Conservation (phyloP, 1,140 invertebrate genomes). For the Psix sp. region DNA sequence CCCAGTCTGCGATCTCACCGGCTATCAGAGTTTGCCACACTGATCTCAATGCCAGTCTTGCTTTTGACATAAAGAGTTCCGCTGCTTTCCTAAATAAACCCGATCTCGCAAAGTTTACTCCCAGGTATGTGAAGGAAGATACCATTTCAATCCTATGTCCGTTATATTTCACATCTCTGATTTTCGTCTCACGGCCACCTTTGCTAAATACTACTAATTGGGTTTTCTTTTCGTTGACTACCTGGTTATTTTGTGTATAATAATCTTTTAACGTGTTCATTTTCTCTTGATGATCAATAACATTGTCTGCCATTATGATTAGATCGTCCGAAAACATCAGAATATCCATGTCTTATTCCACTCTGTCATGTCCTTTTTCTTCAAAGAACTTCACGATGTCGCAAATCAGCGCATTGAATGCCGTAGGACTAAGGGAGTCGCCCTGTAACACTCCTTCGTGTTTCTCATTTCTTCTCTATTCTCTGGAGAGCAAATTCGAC, state of each 20-base stretch:
- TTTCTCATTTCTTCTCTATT: no score
- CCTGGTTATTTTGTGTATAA: no score
- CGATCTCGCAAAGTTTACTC: background rate
- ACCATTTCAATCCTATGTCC: background rate
- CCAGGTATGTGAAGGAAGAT: background rate
- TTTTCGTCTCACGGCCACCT: background rate
- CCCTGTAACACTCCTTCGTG: slow-evolving; percentile 1
- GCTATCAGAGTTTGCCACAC: background rate
- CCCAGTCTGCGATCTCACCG: background rate
- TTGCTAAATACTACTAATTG: background rate
- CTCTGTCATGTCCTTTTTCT: background rate
- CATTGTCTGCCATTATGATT: background rate
- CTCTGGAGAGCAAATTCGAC: no score
- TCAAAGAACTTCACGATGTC: slow-evolving; percentile 1
- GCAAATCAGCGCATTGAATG: background rate
- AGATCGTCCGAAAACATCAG: slow-evolving; percentile 6
- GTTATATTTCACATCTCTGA: background rate
- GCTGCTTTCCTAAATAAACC: background rate
- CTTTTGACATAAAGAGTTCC: background rate
- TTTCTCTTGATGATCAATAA: background rate
- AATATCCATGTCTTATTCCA: background rate
- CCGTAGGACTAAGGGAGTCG: background rate
- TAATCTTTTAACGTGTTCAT: no score
- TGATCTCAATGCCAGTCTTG: background rate
- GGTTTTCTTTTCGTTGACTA: slow-evolving; percentile 3